These are phyloP conservation scores for Protodeltote pygarga DNA, from an alignment of 2,888 invertebrate species.

Conservation along the genomic window DNA sequence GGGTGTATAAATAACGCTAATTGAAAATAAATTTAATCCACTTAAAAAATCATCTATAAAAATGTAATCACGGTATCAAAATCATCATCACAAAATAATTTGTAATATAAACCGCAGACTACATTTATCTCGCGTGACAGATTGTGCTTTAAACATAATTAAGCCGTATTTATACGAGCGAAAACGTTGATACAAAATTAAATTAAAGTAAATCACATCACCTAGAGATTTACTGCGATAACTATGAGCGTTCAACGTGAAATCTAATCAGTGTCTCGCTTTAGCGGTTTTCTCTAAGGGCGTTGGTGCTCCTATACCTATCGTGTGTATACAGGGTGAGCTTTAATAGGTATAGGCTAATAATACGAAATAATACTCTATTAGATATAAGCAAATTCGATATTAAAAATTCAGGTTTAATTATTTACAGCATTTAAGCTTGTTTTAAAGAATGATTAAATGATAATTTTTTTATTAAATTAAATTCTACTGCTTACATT, in stretches of 20 bases:
- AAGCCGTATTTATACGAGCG: slow-evolving; percentile 75
- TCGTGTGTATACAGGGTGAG: too few relatives aligned
- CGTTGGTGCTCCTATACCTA: too few relatives aligned
- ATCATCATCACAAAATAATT: slow-evolving; percentile 20
- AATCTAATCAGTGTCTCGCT: slow-evolving; percentile 81
- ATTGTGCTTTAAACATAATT: slow-evolving; percentile 70
- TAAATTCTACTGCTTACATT: too few relatives aligned
- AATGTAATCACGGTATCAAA: slow-evolving; percentile 10
- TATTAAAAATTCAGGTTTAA: too few relatives aligned
- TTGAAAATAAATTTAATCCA: neutral
- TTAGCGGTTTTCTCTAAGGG: slow-evolving; percentile 73
- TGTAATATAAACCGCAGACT: slow-evolving; percentile 30
- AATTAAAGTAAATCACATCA: slow-evolving; percentile 86
- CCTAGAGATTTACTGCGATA: slow-evolving; percentile 75
- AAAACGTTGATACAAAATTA: slow-evolving; percentile 75
- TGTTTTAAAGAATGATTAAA: too few relatives aligned
- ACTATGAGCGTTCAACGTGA: slow-evolving; percentile 70
- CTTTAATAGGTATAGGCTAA: too few relatives aligned
- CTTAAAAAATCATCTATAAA: neutral
- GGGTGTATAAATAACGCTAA: too few relatives aligned
- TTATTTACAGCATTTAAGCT: too few relatives aligned
- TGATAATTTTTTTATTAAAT: too few relatives aligned
- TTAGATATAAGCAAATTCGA: too few relatives aligned
- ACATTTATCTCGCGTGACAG: slow-evolving; percentile 41
- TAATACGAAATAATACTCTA: too few relatives aligned